These are phyloP conservation scores for Acrocyrtus sp. DNA, from an alignment of 2,888 invertebrate genomes.

Conservation along the genomic window DNA sequence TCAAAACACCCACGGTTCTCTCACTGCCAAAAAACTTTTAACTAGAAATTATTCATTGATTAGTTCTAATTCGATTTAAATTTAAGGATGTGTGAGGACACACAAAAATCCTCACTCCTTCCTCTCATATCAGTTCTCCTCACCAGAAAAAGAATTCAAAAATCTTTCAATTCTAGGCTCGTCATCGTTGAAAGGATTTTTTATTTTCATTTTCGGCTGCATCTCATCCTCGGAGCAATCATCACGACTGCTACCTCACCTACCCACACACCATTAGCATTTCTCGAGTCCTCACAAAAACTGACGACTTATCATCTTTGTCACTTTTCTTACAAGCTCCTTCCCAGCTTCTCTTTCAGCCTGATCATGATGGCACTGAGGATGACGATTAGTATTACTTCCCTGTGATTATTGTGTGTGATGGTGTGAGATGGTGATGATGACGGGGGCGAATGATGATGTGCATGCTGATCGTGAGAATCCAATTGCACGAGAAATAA, in stretches of 20 bases:
- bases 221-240: too few species aligned
- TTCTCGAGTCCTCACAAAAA: not conserved
- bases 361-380: not conserved
- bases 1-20: too few species aligned
- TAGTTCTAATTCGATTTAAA: too few species aligned
- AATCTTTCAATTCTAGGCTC: not conserved
- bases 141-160: not conserved
- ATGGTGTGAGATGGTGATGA: conserved; percentile 14
- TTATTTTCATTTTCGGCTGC: too few species aligned
- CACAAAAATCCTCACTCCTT: too few species aligned
- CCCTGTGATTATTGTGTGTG: not conserved
- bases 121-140: too few species aligned
- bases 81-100: too few species aligned
- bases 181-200: not conserved
- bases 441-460: conserved; percentile 7
- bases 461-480: conserved; percentile 54
- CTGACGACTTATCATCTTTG: too few species aligned
- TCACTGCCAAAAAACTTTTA: too few species aligned
- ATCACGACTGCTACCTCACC: not conserved
- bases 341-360: not conserved
- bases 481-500: conserved; percentile 52
- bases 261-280: not conserved
- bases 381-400: not conserved
- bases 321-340: too few species aligned
- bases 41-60: too few species aligned